These are phyloP conservation scores for Myathropa florea DNA, from an alignment of 2,888 invertebrate species.

Conservation along the genomic window DNA sequence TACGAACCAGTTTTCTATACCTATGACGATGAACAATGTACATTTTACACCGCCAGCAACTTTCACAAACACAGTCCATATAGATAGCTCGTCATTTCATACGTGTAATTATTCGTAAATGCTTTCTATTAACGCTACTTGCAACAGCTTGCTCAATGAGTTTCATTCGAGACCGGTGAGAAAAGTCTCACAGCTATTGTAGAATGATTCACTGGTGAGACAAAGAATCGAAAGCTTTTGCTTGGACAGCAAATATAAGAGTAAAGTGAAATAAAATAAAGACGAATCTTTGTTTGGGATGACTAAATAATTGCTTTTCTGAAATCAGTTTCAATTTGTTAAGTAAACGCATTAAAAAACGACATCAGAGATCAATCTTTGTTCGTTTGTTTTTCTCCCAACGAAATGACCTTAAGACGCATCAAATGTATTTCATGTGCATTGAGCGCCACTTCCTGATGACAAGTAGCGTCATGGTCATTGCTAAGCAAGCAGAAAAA, in stretches of 20 bases:
- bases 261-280: neutral
- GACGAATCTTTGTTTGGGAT: neutral
- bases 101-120: constrained; percentile 1
- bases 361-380: neutral
- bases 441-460: neutral
- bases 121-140: neutral
- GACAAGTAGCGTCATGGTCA: neutral
- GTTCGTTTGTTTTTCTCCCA: neutral
- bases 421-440: constrained; percentile 1
- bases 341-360: neutral
- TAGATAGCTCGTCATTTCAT: neutral
- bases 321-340: neutral
- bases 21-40: neutral
- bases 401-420: neutral
- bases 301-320: neutral
- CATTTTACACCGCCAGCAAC: neutral
- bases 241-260: neutral
- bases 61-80: neutral
- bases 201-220: neutral
- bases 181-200: neutral
- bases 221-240: neutral
- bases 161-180: neutral
- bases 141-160: neutral
- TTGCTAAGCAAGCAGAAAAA: neutral
- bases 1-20: neutral